A percentile compares a stretch with the other conserved stretches of the same genome.
Conservation (phyloP, 2,113 vertebrate species). For the Brachypodius melanocephalos region DNA sequence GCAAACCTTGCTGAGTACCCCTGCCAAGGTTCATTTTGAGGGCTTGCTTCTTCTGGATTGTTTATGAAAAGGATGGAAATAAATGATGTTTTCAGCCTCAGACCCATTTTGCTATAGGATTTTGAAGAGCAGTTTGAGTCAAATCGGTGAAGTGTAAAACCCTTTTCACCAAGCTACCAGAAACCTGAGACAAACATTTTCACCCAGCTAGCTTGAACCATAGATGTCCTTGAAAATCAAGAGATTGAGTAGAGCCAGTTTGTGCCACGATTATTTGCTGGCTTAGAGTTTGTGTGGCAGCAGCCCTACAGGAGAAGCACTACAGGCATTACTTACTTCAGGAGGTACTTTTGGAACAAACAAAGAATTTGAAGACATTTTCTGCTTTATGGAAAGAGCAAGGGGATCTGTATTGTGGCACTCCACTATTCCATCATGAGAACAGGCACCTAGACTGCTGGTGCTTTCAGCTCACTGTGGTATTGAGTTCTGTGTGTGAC, state of each 20-base stretch:
- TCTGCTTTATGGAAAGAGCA: background rate
- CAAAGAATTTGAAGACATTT: background rate
- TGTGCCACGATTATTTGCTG: background rate
- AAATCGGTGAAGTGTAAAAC: background rate
- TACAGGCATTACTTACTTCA: background rate
- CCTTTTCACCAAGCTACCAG: accelerated
- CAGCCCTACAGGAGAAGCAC: background rate
- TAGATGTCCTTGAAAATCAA: background rate
- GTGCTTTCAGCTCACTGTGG: background rate
- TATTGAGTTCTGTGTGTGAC: background rate
- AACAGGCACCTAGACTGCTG: background rate
- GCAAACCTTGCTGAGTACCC: background rate
- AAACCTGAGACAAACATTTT: background rate
- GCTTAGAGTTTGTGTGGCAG: background rate
- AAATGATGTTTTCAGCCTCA: background rate
- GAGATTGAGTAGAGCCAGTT: background rate
- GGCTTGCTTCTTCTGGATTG: background rate
- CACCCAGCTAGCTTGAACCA: background rate
- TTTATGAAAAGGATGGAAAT: background rate
- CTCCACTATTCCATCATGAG: background rate
- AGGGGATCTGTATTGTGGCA: background rate
- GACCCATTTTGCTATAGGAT: background rate
- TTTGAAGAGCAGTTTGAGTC: background rate
- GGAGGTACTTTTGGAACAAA: background rate
- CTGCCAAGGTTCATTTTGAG: background rate